These are phyloP conservation scores for Cliona cf. orientalis DNA, from an alignment of 37 sponge, comb jelly and placozoan genomes.

Conservation along the genomic window DNA sequence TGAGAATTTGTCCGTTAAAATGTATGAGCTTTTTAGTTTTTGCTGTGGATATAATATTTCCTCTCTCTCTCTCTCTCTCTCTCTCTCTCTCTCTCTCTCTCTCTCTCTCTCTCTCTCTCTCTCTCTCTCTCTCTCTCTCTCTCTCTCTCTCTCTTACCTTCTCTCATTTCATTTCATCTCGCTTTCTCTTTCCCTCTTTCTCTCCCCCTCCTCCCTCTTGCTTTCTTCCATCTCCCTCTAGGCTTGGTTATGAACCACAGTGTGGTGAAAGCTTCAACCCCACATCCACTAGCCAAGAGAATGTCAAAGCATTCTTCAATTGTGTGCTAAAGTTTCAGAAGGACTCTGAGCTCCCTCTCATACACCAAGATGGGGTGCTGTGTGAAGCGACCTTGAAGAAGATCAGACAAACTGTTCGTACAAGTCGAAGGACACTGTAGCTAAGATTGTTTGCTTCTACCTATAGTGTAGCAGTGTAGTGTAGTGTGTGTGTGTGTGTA, in stretches of 20 bases:
- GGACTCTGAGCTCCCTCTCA: background rate
- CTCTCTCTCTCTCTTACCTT: background rate
- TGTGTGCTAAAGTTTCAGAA: slow-evolving; percentile 43
- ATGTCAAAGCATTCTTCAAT: slow-evolving; percentile 23
- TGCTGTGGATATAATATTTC: too few species aligned
- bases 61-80: background rate
- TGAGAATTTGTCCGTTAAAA: too few species aligned
- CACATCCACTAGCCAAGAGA: slow-evolving; percentile 12
- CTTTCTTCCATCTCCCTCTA: background rate
- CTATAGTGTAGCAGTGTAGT: too few species aligned
- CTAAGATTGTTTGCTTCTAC: too few species aligned
- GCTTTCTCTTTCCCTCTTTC: slow-evolving; percentile 55
- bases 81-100: background rate
- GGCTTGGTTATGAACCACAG: slow-evolving; percentile 7
- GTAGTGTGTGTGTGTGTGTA: too few species aligned
- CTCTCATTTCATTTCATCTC: background rate
- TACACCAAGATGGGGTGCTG: background rate
- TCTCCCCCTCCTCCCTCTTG: slow-evolving; percentile 73
- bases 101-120: background rate
- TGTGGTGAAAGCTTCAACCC: slow-evolving; percentile 45
- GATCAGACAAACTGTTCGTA: background rate
- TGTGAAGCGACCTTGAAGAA: background rate
- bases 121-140: background rate
- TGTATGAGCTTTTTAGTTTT: too few species aligned
- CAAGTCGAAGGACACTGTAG: too few species aligned